Evolutionary conservation across 2,888 invertebrate genomes (phyloP), one percentile per base, ranked within the genome.

Genomic region (Cataglyphis altisquamis): DNA sequence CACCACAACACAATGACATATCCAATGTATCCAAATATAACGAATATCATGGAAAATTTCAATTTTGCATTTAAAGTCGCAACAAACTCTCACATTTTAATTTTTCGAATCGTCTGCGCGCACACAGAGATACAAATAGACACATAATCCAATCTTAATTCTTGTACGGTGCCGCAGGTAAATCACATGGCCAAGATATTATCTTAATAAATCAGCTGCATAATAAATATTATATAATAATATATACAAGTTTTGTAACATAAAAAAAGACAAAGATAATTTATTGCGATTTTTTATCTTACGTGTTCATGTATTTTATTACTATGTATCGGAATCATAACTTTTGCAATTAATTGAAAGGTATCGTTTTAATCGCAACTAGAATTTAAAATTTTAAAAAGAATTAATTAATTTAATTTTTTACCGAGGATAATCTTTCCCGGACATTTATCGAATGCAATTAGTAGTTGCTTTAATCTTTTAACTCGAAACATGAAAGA

Each of bases 11-110:
- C 80, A 68, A 74, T 21, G 64, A 75, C 75, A 25, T 25, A 25
- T 25, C 1, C 25, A 25, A 25, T 41, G 29, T 29, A 32, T 52
- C 39, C 67, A 45, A 8, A n/a, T n/a, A 52, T 57, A 70, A 32
- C 45, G 55, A n/a, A 73, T 70, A 64, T 86, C 39, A 25, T 60
- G 60, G 72, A 72, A 52, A 72, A 72, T 72, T 60, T 82, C 84
- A 68, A 81, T 86, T 81, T 72, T 66, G 5, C 55, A 55, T 86
- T 67, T 57, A 63, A 70, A 67, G n/a, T 45, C 41, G 45, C 32
- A 36, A 55, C 36, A 75, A 87, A 84, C 39, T 41, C 78, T 4
- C 36, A 21, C 25, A n/a, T 25, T 57, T 36, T 57, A 57, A 60
- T 78, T 41, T 36, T 21, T 32, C 55, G 55, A 3, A 6, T 12